Evolutionary conservation across 2,888 invertebrate species (phyloP), one percentile per base, ranked within the genome.

Genomic region (Dicyrtomina minuta): DNA sequence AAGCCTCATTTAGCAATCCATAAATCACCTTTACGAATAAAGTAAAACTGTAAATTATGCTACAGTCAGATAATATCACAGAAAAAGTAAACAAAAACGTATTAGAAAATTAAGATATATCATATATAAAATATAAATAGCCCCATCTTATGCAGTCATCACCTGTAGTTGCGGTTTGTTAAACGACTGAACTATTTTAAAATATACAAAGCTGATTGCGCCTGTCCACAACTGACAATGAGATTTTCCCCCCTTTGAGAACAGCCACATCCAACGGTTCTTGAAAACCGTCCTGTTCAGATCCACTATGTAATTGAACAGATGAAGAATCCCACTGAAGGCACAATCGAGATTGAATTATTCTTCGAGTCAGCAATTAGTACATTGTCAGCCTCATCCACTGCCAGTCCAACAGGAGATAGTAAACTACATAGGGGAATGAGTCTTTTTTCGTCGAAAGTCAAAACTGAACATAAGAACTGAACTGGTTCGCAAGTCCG

Each of bases 301-400:
- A 2, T 17, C n/a, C 17, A 15, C 22, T n/a, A n/a, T n/a, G n/a
- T 17, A 39, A 73, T 43, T 27, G 15, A n/a, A 27, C 43, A 13
- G n/a, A 68, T 24, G 24, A 44, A 58, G 0, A 20, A 12, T 33
- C 68, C 74, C 17, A 22, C 22, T 1, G 73, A 53, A 6, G 46
- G 8, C 46, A 70, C 59, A 64, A 74, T 43, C 27, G 55, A 33
- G 41, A 66, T 43, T 55, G 49, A 13, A 24, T 64, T 39, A 43
- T 56, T 44, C 41, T 43, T 22, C 4, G 62, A 51, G 68, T 72
- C 70, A 13, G 56, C 53, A 13, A 74, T 67, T 13, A 72, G 17
- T 4, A 74, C 44, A 39, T 72, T 68, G 46, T 72, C 74, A 2
- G 58, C 53, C 4, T 27, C 58, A 56, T 74, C 70, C 61, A 68